Base-by-base conservation (phyloP, 2,888 invertebrate genomes). In the Neoascia interrupta region DNA sequence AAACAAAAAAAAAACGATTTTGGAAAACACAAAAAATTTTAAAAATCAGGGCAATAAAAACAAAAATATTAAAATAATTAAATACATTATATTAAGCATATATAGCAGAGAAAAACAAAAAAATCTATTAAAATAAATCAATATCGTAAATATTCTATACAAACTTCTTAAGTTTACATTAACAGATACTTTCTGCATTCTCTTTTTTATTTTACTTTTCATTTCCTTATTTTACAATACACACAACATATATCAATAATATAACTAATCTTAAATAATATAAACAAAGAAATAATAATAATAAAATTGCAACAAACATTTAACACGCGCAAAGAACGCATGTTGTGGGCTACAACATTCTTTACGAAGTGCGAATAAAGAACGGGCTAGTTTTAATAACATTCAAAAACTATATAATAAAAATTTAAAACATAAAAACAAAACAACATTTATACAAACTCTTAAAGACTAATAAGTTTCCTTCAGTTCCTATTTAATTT, bases 261-360 rank as follows among this genome's bases (percentile, higher is more conserved):
- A 53, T 28, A 54, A 47, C 5, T 36, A 49, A 41, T 36, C 18
- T 5, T 51, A 41, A 73, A 58, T n/a, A 8, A 56, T 34, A 47
- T 16, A 54, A 37, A 47, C 2, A 11, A 26, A 37, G 15, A 13
- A 3, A 34, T 43, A 47, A 28, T 16, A 74, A 63, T 18, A 16
- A 43, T 18, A 37, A 45, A 68, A 61, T 58, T 74, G 66, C 66
- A 63, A 69, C 54, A 56, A 58, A 63, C 63, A 51, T 56, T 58
- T 51, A 37, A 64, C 21, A 76, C n/a, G 49, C 18, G 26, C 19
- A 51, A 39, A n/a, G 53, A 31, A 4, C 3, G n/a, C n/a, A n/a
- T 61, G 72, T 79, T 79, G 76, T 70, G 76, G 76, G 76, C 76
- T 72, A 79, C 76, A 79, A 72, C 72, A 79, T 28, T 45, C 60